Evolutionary conservation across 2,888 invertebrate species (phyloP).

Genomic region (Leptinotarsa haldemani): DNA sequence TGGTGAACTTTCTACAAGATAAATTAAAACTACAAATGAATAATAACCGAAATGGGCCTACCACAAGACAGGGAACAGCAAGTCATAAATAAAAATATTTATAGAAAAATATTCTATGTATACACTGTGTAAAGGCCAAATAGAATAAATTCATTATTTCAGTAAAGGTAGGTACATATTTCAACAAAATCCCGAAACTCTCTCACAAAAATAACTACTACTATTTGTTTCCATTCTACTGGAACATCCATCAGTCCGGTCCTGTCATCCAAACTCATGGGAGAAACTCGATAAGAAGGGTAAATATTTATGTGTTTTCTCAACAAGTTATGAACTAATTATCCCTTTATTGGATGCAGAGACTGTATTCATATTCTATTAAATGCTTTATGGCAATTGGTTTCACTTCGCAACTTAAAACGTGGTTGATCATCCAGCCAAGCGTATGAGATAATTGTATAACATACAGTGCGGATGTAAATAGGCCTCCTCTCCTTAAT

Average conservation of each 20-base stretch:
- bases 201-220: too few relatives aligned
- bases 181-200: too few relatives aligned
- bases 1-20: too few relatives aligned
- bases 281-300: slow-evolving; percentile 4
- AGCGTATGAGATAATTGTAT: not conserved
- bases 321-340: slow-evolving; percentile 10
- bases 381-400: not conserved
- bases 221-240: not conserved
- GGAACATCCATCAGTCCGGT: not conserved
- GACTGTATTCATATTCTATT: slow-evolving; percentile 8
- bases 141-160: too few relatives aligned
- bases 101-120: too few relatives aligned
- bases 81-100: too few relatives aligned
- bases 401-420: not conserved
- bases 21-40: too few relatives aligned
- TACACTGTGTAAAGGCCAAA: too few relatives aligned
- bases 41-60: too few relatives aligned
- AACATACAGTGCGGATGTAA: not conserved
- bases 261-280: not conserved
- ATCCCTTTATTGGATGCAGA: slow-evolving; percentile 2
- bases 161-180: too few relatives aligned
- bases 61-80: too few relatives aligned
- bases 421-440: not conserved
- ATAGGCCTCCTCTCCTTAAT: too few relatives aligned
- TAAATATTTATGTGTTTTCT: slow-evolving; percentile 15